These are phyloP conservation scores for Steinernema carpocapsae DNA, from an alignment of 2,888 invertebrate genomes.

Conservation along the genomic window DNA sequence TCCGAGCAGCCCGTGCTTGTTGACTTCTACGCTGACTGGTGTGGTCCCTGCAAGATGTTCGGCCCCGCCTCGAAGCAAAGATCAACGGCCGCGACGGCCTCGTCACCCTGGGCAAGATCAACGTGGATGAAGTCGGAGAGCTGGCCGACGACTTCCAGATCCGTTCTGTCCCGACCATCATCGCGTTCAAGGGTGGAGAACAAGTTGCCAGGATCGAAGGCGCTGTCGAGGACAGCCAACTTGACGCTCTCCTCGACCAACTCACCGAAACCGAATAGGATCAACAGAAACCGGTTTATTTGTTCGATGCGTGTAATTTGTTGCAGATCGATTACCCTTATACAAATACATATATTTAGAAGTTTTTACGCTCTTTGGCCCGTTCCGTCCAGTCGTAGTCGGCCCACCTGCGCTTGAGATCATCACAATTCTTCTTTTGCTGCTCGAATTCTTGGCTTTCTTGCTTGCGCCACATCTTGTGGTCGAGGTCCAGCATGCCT, in stretches of 20 bases:
- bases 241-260: conserved; percentile 26
- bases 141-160: conserved; percentile 50
- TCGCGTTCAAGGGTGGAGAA: conserved; percentile 35
- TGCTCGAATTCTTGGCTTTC: conserved; percentile 79
- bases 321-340: background rate
- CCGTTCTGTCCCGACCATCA: conserved; percentile 46
- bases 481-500: conserved; percentile 87
- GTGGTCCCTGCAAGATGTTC: conserved; percentile 64
- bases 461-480: conserved; percentile 82
- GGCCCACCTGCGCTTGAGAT: conserved; percentile 41
- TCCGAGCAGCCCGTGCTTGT: conserved; percentile 54
- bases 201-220: conserved; percentile 33
- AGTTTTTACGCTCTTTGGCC: conserved; percentile 25
- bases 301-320: background rate
- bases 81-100: conserved; percentile 39
- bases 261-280: background rate
- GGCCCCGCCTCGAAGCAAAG: conserved; percentile 56
- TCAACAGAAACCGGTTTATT: background rate
- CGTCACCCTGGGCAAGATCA: conserved; percentile 41
- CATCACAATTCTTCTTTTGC: conserved; percentile 46
- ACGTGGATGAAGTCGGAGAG: conserved; percentile 45
- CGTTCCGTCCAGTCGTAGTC: conserved; percentile 53
- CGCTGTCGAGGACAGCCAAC: conserved; percentile 34
- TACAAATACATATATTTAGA: background rate
- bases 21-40: conserved; percentile 66